phyloP scores from a whole-genome alignment of 92 coral and sea anemone genomes.

The Porites rus region DNA sequence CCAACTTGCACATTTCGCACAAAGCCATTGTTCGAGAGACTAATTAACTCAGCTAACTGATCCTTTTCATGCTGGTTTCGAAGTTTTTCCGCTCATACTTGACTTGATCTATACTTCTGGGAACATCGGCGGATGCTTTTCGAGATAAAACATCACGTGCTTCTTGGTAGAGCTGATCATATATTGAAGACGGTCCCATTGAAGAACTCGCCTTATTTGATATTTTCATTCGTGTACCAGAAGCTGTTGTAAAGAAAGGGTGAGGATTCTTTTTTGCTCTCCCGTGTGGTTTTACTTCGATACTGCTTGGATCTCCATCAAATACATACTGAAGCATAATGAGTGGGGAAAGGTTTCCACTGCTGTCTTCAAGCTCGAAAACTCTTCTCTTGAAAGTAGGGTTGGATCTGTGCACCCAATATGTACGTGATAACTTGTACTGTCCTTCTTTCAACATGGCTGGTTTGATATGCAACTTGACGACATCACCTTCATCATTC shows the following conservation, averaged over 20 bases:
- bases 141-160: conserved; percentile 48
- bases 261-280: conserved; percentile 33
- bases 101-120: conserved; percentile 55
- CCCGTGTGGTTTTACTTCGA: conserved; percentile 37
- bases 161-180: conserved; percentile 54
- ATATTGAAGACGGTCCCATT: conserved; percentile 39
- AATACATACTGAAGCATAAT: conserved; percentile 50
- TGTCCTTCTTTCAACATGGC: conserved; percentile 10
- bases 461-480: conserved; percentile 3
- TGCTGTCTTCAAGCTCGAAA: conserved; percentile 46
- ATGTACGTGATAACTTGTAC: conserved; percentile 8
- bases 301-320: conserved; percentile 33
- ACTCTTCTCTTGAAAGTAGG: conserved; percentile 41
- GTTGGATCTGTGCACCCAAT: conserved; percentile 32
- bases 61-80: conserved; percentile 51
- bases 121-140: conserved; percentile 29
- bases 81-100: conserved; percentile 59
- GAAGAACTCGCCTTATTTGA: conserved; percentile 25
- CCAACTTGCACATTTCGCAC: conserved; percentile 52
- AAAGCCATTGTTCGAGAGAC: conserved; percentile 44
- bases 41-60: conserved; percentile 55
- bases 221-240: conserved; percentile 40
- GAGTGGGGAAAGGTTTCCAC: conserved; percentile 38
- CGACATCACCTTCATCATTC: conserved; percentile 64
- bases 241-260: conserved; percentile 41